Base-by-base conservation (phyloP, 1,140 invertebrate species). In the Pachyrhynchus sulphureomaculatus region DNA sequence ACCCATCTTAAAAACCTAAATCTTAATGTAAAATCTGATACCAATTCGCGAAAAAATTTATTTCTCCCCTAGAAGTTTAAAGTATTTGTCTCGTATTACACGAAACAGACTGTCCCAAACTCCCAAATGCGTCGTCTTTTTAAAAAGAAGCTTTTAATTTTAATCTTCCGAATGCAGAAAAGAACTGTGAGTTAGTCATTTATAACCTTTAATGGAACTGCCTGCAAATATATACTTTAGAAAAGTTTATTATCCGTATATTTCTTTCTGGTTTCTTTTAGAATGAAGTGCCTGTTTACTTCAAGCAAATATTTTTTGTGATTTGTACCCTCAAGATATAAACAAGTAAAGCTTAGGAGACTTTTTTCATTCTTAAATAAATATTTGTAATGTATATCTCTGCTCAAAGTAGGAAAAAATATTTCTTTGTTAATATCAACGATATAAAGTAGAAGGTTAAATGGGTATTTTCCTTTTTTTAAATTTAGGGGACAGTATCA, bases 151-250 rank as follows among this genome's bases (percentile, higher is more conserved):
- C 63, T 61, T 55, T 56, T 55, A 61, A 52, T 65, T 65, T 66
- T 63, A 66, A 66, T 66, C 59, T 44, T 37, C 37, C 26, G 42
- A 60, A 48, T 59, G 60, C 57, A 66, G 49, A 66, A 56, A 29
- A 64, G 52, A 57, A 59, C 61, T 39, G 57, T 44, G 55, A 66
- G 57, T 64, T 66, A 52, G 65, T 60, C 65, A 66, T 66, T 66
- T 66, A 66, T 66, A 59, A 66, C 65, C 49, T 42, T 53, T 66
- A 66, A 66, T 66, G 65, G 65, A 66, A 64, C 47, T 53, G 45
- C 52, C 24, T 41, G 37, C 13, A 36, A 53, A 48, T 18, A 32
- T 15, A 20, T 37, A 48, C 34, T 48, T 44, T 58, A 37, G 47
- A 48, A 34, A 48, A 58, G 44, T 24, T 48, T 58, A 58, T 58